Conservation (phyloP, 2,888 invertebrate genomes). For the Standfussiana lucernea region DNA sequence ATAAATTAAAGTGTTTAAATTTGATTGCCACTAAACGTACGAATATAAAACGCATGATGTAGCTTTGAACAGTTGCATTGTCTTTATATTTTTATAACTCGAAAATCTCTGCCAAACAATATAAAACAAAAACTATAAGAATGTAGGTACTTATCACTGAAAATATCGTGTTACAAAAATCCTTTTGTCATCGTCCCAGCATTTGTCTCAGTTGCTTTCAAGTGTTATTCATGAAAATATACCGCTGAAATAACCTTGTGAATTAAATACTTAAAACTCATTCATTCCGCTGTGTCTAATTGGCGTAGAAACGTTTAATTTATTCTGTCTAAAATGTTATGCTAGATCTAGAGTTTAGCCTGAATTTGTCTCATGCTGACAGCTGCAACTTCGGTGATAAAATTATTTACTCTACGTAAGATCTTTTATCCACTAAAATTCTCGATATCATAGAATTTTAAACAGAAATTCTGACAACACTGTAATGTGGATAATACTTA, state of each 20-base stretch:
- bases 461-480: neutral
- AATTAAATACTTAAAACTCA: slow-evolving; percentile 29
- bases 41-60: neutral
- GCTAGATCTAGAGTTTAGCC: neutral
- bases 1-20: neutral
- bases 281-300: slow-evolving; percentile 12
- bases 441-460: neutral
- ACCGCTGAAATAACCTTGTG: slow-evolving; percentile 41
- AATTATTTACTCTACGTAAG: neutral
- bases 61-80: neutral
- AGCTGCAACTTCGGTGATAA: neutral
- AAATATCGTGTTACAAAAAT: slow-evolving; percentile 38
- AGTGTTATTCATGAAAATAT: slow-evolving; percentile 53
- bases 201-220: slow-evolving; percentile 48
- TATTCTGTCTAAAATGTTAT: slow-evolving; percentile 21
- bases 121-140: slow-evolving; percentile 13
- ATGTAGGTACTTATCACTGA: slow-evolving; percentile 5
- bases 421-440: neutral
- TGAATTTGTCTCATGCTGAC: neutral
- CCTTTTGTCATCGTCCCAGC: slow-evolving; percentile 35
- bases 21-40: neutral
- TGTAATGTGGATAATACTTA: neutral
- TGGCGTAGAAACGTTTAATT: slow-evolving; percentile 15
- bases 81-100: neutral
- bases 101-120: slow-evolving; percentile 4